A percentile compares a stretch with the other conserved stretches of the same genome.
These are phyloP conservation scores for Clusia tigrina DNA, from an alignment of 2,888 invertebrate genomes.

Conservation along the genomic window DNA sequence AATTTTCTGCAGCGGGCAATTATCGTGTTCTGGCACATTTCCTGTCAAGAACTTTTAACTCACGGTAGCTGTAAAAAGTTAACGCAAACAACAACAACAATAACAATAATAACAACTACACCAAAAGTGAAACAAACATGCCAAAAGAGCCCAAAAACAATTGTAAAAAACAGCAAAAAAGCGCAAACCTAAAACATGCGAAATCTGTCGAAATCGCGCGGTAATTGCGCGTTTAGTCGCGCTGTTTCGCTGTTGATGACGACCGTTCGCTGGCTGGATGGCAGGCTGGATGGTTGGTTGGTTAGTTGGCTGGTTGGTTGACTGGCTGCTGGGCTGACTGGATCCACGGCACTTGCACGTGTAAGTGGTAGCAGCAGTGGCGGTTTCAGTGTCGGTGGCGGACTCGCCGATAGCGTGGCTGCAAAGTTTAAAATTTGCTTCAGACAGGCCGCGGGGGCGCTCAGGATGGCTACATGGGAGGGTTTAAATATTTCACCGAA, in stretches of 20 bases:
- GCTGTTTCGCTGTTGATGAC: conserved; percentile 32
- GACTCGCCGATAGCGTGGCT: conserved; percentile 17
- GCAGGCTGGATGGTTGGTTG: too few relatives aligned
- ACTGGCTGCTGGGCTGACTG: too few relatives aligned
- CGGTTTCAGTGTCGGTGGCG: background rate
- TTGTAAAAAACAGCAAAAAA: conserved; percentile 3
- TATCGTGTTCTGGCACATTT: conserved; percentile 42
- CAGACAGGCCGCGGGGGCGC: too few relatives aligned
- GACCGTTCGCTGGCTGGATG: too few relatives aligned
- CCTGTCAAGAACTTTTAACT: conserved; percentile 49
- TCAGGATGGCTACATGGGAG: too few relatives aligned
- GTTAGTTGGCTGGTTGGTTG: too few relatives aligned
- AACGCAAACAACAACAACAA: too few relatives aligned
- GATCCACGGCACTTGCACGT: background rate
- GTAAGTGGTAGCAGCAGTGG: conserved; percentile 23
- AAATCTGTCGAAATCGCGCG: conserved; percentile 19
- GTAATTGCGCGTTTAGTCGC: conserved; percentile 56
- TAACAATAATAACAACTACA: too few relatives aligned
- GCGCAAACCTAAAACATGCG: conserved; percentile 13
- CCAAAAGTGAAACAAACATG: too few relatives aligned
- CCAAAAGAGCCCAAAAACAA: background rate
- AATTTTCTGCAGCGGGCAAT: conserved; percentile 21
- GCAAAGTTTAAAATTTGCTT: background rate
- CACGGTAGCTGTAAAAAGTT: conserved; percentile 1
- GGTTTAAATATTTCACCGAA: too few relatives aligned